A percentile compares a stretch with the other conserved stretches of the same genome.
Conservation (phyloP, 2,113 vertebrate genomes). For the Physeter macrocephalus region DNA sequence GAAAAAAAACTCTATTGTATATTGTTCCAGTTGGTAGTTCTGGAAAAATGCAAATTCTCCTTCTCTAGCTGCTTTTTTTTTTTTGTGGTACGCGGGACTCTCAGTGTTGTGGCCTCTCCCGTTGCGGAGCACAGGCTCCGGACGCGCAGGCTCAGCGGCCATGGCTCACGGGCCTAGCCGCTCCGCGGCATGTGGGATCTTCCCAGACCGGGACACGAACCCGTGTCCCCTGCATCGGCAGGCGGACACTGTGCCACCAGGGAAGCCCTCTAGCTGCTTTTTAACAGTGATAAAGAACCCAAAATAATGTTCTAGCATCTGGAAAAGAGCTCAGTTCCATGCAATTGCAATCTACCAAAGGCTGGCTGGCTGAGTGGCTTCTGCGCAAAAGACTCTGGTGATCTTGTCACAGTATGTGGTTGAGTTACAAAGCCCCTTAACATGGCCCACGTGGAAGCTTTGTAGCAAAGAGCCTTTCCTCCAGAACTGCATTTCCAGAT, state of each 20-base stretch:
- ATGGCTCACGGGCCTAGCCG: no score
- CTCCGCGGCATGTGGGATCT: no score
- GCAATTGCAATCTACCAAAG: background rate
- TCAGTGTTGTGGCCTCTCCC: no score
- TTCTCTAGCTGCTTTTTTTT: constrained; percentile 51
- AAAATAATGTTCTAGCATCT: constrained; percentile 49
- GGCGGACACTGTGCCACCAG: no score
- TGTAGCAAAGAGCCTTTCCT: background rate
- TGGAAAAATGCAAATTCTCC: constrained; percentile 52
- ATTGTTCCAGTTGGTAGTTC: constrained; percentile 62
- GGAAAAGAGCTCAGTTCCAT: constrained; percentile 48
- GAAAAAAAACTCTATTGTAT: constrained; percentile 58
- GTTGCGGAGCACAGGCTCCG: no score
- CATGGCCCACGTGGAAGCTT: background rate
- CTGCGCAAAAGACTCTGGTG: background rate
- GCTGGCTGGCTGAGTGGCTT: background rate
- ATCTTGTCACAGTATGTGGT: background rate
- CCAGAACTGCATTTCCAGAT: background rate
- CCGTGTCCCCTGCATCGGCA: no score
- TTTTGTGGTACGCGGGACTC: no score
- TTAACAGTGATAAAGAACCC: constrained; percentile 51
- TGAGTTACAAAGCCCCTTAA: background rate
- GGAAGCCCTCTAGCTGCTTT: constrained; percentile 49
- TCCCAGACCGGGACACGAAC: no score
- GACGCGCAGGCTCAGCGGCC: no score